These are phyloP conservation scores for Eupithecia exiguata DNA, from an alignment of 2,888 invertebrate genomes.

Conservation along the genomic window DNA sequence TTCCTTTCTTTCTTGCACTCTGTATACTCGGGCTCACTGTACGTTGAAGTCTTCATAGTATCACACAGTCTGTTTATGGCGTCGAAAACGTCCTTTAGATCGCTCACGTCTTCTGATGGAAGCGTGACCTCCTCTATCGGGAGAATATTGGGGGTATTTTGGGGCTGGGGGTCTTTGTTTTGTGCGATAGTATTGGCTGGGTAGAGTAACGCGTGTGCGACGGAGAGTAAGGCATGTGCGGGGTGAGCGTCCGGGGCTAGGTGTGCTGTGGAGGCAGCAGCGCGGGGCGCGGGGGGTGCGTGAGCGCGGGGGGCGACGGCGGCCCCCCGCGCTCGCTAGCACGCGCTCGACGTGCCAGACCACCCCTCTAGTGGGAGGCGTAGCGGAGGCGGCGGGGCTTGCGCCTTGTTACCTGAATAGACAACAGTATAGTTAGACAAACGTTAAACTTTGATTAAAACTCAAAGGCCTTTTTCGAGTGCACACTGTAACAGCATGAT, in stretches of 20 bases:
- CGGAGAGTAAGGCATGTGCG: slow-evolving; percentile 67
- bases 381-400: slow-evolving; percentile 85
- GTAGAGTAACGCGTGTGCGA: slow-evolving; percentile 69
- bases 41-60: slow-evolving; percentile 74
- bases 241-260: slow-evolving; percentile 64
- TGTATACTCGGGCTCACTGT: slow-evolving; percentile 50
- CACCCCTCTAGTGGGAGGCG: slow-evolving; percentile 82
- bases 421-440: not conserved
- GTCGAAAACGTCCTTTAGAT: slow-evolving; percentile 77
- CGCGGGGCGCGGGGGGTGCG: slow-evolving; percentile 36
- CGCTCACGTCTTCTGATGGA: slow-evolving; percentile 70
- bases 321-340: slow-evolving; percentile 81
- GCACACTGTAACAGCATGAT: not conserved
- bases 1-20: too few species aligned
- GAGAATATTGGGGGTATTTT: slow-evolving; percentile 45
- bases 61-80: slow-evolving; percentile 79
- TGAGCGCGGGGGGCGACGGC: slow-evolving; percentile 55
- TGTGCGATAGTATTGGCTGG: slow-evolving; percentile 63
- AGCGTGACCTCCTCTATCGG: slow-evolving; percentile 65
- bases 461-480: not conserved
- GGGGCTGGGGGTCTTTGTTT: not conserved
- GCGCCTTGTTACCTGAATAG: slow-evolving; percentile 81
- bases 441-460: not conserved
- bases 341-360: slow-evolving; percentile 82
- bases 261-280: slow-evolving; percentile 51